These are phyloP conservation scores for Rhinichthys osculus DNA, from an alignment of 2,797 vertebrate species.

Conservation along the genomic window DNA sequence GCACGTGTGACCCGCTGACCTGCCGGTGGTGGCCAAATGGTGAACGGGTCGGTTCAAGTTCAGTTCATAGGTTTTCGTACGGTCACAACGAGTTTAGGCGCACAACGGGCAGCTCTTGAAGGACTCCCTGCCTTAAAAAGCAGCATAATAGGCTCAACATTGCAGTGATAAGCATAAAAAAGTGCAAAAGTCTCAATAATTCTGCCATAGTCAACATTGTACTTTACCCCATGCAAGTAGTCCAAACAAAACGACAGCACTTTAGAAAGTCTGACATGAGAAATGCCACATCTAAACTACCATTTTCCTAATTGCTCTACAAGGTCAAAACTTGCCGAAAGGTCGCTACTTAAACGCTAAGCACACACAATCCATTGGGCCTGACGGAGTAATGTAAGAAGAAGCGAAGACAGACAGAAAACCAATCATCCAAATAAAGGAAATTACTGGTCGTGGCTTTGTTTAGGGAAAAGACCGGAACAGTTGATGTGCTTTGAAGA, in stretches of 20 bases:
- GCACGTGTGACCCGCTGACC: conserved; percentile 45
- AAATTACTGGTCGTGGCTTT: conserved; percentile 52
- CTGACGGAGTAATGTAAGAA: conserved; percentile 34
- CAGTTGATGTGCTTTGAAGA: conserved; percentile 57
- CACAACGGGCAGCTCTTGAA: background rate
- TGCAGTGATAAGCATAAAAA: background rate
- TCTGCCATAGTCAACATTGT: background rate
- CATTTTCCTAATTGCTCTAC: conserved; percentile 26
- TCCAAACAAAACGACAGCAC: background rate
- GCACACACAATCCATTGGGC: conserved; percentile 22
- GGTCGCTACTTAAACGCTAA: conserved; percentile 30
- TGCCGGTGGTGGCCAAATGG: conserved; percentile 39
- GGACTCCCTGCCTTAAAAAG: background rate
- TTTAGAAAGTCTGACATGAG: conserved; percentile 25
- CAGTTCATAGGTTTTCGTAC: conserved; percentile 76
- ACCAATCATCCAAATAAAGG: conserved; percentile 49
- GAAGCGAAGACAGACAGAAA: conserved; percentile 39
- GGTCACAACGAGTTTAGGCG: background rate
- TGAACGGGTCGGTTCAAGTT: conserved; percentile 71
- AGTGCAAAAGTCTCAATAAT: background rate
- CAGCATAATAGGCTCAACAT: background rate
- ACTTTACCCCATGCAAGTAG: background rate
- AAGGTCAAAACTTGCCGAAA: conserved; percentile 32
- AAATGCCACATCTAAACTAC: conserved; percentile 9
- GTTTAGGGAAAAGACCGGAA: conserved; percentile 44